phyloP scores from a whole-genome alignment of 2,888 invertebrate genomes.

The Drosophila pegasa region DNA sequence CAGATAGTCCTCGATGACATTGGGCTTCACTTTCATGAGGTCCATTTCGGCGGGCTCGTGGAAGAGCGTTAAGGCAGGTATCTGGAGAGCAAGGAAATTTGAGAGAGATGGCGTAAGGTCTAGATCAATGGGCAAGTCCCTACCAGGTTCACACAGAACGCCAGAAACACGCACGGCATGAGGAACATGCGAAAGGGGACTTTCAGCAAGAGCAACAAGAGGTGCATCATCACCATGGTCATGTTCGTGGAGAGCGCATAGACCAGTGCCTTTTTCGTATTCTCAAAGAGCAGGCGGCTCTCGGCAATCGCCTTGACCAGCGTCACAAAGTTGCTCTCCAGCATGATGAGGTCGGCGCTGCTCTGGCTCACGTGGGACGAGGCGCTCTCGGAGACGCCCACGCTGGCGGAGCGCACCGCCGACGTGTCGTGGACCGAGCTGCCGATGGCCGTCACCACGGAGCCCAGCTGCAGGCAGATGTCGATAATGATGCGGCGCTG shows the following conservation, averaged over 20 bases:
- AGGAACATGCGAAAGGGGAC: slow-evolving; percentile 49
- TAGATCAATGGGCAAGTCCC: not conserved
- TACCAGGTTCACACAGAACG: slow-evolving; percentile 50
- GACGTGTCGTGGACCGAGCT: slow-evolving; percentile 43
- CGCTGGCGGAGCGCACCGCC: slow-evolving; percentile 36
- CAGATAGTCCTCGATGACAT: slow-evolving; percentile 45
- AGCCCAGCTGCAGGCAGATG: slow-evolving; percentile 52
- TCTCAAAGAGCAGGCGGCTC: slow-evolving; percentile 62
- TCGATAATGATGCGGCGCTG: slow-evolving; percentile 58
- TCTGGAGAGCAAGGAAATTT: slow-evolving; percentile 12
- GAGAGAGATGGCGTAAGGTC: not conserved
- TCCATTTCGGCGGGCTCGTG: slow-evolving; percentile 49
- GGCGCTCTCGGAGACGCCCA: slow-evolving; percentile 45
- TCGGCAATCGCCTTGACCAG: slow-evolving; percentile 41
- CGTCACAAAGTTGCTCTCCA: slow-evolving; percentile 40
- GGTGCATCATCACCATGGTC: slow-evolving; percentile 15
- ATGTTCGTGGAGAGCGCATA: slow-evolving; percentile 45
- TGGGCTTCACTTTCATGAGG: slow-evolving; percentile 51
- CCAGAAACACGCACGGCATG: slow-evolving; percentile 18
- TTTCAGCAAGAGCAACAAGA: slow-evolving; percentile 12
- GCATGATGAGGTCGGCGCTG: slow-evolving; percentile 52
- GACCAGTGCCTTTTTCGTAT: slow-evolving; percentile 51
- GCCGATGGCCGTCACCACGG: slow-evolving; percentile 60
- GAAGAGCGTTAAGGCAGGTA: slow-evolving; percentile 48
- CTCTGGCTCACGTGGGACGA: slow-evolving; percentile 33